phyloP scores from a whole-genome alignment of 2,888 invertebrate species.

The Luperina testacea region DNA sequence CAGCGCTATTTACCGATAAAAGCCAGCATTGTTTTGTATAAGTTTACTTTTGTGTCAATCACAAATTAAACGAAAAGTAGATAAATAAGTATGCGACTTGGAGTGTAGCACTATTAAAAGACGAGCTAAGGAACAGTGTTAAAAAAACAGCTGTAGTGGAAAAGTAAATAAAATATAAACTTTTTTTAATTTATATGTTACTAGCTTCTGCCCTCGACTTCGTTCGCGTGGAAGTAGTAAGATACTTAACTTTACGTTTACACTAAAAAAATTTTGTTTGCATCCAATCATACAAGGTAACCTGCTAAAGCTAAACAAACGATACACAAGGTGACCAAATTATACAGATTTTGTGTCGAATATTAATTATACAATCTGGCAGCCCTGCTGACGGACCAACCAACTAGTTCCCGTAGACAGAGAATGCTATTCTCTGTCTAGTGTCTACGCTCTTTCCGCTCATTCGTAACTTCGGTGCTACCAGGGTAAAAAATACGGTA shows the following conservation, averaged over 20 bases:
- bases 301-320: not conserved
- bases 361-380: not conserved
- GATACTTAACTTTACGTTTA: too few relatives aligned
- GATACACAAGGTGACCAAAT: not conserved
- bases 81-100: not conserved
- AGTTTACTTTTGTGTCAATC: not conserved
- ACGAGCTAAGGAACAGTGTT: not conserved
- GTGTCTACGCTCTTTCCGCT: not conserved
- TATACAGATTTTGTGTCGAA: not conserved
- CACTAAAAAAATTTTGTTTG: not conserved
- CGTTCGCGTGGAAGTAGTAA: too few relatives aligned
- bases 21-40: not conserved
- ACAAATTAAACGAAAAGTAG: too few relatives aligned
- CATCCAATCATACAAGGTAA: not conserved
- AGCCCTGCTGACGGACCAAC: not conserved
- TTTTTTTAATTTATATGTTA: not conserved
- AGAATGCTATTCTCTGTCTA: too few relatives aligned
- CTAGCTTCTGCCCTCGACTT: too few relatives aligned
- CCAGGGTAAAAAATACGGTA: slow-evolving; percentile 3
- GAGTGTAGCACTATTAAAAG: not conserved
- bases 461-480: not conserved
- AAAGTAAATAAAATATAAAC: not conserved
- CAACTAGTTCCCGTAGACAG: too few relatives aligned
- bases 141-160: not conserved
- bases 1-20: not conserved